Base-by-base conservation (phyloP, 2,888 invertebrate genomes). In the Xestia xanthographa region DNA sequence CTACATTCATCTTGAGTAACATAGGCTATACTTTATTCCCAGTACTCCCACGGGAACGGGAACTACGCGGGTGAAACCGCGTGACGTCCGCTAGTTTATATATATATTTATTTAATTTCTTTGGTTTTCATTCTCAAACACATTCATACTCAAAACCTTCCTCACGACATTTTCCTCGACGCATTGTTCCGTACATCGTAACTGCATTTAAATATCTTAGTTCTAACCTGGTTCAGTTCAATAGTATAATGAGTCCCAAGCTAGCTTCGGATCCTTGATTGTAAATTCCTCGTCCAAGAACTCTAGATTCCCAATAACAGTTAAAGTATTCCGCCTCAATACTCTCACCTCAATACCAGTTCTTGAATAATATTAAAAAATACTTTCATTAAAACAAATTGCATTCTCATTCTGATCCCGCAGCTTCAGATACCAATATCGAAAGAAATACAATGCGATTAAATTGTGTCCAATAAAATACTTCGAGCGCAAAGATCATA, bases 331-430 rank as follows among this genome's bases (percentile, higher is more conserved):
- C 34, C 11, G n/a, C 14, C n/a, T 50, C 26, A 65, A 29, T 75
- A 50, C 17, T 56, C 22, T 29, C n/a, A 43, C 26, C 4, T 20
- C 43, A 50, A 48, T 41, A 22, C 34, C 58, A 60, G 34, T n/a
- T 76, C 66, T 34, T 62, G n/a, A 83, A 83, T 53, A 38, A 34
- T 26, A 77, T 69, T 60, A 17, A 62, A 66, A 65, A 66, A 66
- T 69, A 43, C 50, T 83, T 79, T 58, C 58, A 66, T 79, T 66
- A 56, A 60, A 41, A 26, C 2, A 12, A 66, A 72, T 66, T 62
- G 63, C 48, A 63, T 62, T 62, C 22, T 26, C 14, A 56, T 50
- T 45, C 17, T 4, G 11, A 58, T 67, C 5, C 29, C 43, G 22
- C 22, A 66, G 29, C 22, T 48, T 29, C 43, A 38, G 38, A 71